Conservation (phyloP, 2,888 invertebrate genomes). For the Pterobdella sp. region DNA sequence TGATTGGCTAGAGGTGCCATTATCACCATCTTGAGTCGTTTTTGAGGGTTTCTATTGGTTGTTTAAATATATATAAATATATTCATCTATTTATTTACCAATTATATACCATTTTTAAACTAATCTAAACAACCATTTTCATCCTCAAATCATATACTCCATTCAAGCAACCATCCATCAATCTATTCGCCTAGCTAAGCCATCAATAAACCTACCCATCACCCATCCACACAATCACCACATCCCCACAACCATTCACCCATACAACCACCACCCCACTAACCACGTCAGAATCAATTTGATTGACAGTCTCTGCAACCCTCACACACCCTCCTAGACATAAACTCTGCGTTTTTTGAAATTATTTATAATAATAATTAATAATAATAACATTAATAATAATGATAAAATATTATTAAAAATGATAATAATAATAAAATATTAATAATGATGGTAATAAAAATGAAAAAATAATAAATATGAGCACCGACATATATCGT, state of each 20-base stretch:
- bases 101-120: too few relatives aligned
- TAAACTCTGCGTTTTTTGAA: background rate
- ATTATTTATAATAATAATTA: background rate
- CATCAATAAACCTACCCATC: background rate
- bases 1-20: too few relatives aligned
- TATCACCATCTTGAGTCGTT: too few relatives aligned
- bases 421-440: background rate
- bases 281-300: background rate
- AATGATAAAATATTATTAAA: background rate
- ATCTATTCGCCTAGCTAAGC: too few relatives aligned
- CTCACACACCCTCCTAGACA: conserved; percentile 11
- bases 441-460: conserved; percentile 11
- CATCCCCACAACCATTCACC: background rate
- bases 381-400: background rate
- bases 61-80: too few relatives aligned
- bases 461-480: conserved; percentile 18
- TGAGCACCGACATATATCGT: too few relatives aligned
- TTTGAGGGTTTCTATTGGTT: too few relatives aligned
- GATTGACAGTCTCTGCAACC: background rate
- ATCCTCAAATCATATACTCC: too few relatives aligned
- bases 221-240: background rate
- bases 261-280: background rate
- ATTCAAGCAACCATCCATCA: too few relatives aligned
- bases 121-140: too few relatives aligned
- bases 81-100: too few relatives aligned